Conservation (phyloP, 2,888 invertebrate species). For the Trissolcus brochymenae region DNA sequence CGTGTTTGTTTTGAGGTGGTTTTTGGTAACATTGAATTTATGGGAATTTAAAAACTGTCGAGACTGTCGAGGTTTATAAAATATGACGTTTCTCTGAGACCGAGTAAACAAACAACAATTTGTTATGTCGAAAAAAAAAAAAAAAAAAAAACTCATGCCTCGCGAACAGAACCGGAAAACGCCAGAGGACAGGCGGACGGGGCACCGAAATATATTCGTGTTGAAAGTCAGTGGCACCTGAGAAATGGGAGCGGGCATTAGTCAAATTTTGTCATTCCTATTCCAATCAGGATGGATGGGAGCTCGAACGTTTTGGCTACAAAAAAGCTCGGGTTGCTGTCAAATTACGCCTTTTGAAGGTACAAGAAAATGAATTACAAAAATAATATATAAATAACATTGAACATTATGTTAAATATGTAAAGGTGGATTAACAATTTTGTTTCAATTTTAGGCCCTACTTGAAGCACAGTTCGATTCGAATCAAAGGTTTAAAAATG, state of each 20-base stretch:
- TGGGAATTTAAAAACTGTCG: no score
- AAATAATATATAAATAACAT: slow-evolving; percentile 1
- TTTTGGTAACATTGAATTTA: no score
- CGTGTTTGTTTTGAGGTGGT: neutral
- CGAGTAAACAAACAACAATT: no score
- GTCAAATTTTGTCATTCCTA: slow-evolving; percentile 94
- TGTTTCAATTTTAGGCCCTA: slow-evolving; percentile 82
- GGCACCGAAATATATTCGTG: no score
- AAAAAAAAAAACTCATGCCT: no score
- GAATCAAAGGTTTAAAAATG: slow-evolving; percentile 94
- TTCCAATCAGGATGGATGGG: slow-evolving; percentile 95
- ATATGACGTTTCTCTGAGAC: no score
- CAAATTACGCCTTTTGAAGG: slow-evolving; percentile 93
- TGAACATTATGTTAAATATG: neutral
- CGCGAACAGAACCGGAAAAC: no score
- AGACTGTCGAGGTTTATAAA: no score
- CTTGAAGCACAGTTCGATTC: slow-evolving; percentile 96
- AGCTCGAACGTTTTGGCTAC: slow-evolving; percentile 96
- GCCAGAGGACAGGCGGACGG: no score
- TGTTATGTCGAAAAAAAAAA: neutral
- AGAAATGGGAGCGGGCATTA: slow-evolving; percentile 93
- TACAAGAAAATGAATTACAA: slow-evolving; percentile 72
- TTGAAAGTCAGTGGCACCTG: slow-evolving; percentile 88
- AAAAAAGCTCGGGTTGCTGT: slow-evolving; percentile 92
- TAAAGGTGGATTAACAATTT: neutral